These are phyloP conservation scores for Arremon brunneinucha DNA, from an alignment of 2,797 vertebrate species.

Conservation along the genomic window DNA sequence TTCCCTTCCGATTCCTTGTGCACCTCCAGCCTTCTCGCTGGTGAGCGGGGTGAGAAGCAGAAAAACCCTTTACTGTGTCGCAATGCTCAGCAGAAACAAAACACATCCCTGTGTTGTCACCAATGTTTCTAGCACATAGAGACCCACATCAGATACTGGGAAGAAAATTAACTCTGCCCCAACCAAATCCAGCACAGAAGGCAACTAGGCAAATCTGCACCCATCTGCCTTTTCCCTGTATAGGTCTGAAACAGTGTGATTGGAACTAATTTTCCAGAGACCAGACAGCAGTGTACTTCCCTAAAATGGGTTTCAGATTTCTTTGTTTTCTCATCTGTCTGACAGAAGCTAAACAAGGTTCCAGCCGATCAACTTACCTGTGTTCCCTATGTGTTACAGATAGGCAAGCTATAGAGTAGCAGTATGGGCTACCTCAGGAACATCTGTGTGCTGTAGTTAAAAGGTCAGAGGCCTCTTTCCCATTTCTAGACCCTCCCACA, in stretches of 20 bases:
- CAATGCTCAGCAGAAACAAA: neutral
- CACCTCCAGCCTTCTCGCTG: accelerated
- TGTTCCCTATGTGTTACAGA: neutral
- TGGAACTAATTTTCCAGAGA: neutral
- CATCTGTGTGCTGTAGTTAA: neutral
- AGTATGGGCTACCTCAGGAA: neutral
- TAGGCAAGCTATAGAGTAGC: neutral
- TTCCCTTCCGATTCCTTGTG: neutral
- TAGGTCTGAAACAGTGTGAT: neutral
- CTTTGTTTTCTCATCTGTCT: neutral
- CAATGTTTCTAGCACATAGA: neutral
- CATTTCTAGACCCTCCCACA: neutral
- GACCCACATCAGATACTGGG: neutral
- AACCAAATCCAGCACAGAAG: neutral
- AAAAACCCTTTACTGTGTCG: neutral
- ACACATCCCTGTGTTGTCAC: neutral
- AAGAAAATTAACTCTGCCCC: neutral
- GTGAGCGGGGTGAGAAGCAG: neutral
- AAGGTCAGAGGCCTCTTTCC: neutral
- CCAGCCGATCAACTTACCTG: neutral
- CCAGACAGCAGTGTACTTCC: neutral
- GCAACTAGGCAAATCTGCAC: neutral
- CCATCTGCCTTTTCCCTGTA: neutral
- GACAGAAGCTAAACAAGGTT: neutral
- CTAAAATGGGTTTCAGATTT: neutral